Evolutionary conservation across 1,140 invertebrate species (phyloP), one percentile per base, ranked within the genome.

Genomic region (Megathymus violae): DNA sequence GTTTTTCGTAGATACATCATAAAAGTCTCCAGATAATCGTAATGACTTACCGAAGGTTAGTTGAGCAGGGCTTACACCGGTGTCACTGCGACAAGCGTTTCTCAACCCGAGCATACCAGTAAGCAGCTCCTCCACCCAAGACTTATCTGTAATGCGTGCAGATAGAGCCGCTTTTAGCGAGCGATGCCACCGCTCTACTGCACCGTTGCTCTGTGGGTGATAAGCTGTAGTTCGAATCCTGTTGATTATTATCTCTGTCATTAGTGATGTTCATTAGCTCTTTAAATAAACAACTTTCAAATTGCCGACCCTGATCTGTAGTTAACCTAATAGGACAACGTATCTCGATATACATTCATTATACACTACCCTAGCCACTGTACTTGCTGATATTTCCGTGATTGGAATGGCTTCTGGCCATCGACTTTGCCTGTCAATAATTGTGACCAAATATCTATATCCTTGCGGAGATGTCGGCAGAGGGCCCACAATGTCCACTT

Each of bases 401-500:
- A 92, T 22, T 1, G 92, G 91, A n/a, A 88, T 56, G 1, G 86
- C 83, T 25, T 25, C 22, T 3, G 22, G 22, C 22, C 22, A 25
- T 25, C 22, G 22, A 25, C 22, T 25, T 25, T 74, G 92, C 91
- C 85, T 44, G 58, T 93, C 92, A 0, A 92, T 85, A 0, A 78
- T 70, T 0, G 92, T 93, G 0, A 93, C 62, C 1, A 78, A 66
- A 64, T 92, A 91, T 5, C 70, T 15, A 64, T 64, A 69, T 4
- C 77, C 87, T 5, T 85, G 25, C 6, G 36, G 16, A 15, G 66
- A 71, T 2, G 54, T 48, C 15, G 89, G 87, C 1, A 93, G 46
- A 0, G 85, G 92, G 0, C 91, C 86, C 5, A 93, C 74, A 0
- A 93, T 74, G 69, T 93, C 93, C 0, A 93, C 54, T 66, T 93